A percentile compares a stretch with the other conserved stretches of the same genome.
Evolutionary conservation across 1,140 invertebrate genomes (phyloP).

Genomic region (Cecropterus lyciades): DNA sequence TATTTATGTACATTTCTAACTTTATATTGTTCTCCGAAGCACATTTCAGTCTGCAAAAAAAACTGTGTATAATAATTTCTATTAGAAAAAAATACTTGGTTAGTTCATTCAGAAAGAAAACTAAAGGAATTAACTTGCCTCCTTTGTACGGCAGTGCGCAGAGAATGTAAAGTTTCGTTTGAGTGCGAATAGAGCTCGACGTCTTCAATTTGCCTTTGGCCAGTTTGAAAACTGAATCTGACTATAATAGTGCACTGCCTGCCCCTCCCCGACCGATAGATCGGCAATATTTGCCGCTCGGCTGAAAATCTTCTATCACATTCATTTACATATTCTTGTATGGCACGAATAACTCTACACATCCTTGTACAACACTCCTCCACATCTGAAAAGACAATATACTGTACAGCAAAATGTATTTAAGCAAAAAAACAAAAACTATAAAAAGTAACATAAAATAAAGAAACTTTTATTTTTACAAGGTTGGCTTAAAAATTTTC

Average conservation of each 20-base stretch:
- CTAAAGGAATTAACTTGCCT: conserved; percentile 53
- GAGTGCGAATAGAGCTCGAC: conserved; percentile 96
- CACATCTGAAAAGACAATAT: conserved; percentile 65
- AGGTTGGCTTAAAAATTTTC: too few relatives aligned
- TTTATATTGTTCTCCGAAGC: conserved; percentile 90
- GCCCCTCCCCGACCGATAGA: conserved; percentile 95
- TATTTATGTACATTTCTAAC: conserved; percentile 94
- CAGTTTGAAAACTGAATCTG: conserved; percentile 92
- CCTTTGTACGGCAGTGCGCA: conserved; percentile 85
- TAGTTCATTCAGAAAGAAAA: conserved; percentile 4
- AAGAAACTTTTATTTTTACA: too few relatives aligned
- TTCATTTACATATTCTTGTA: conserved; percentile 97
- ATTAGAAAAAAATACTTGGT: conserved; percentile 20
- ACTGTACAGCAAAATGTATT: neutral
- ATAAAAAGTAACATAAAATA: too few relatives aligned
- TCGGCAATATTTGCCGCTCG: conserved; percentile 94
- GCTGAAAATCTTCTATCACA: conserved; percentile 96
- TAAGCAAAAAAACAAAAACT: too few relatives aligned
- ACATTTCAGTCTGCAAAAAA: conserved; percentile 86
- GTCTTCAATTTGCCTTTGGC: conserved; percentile 95
- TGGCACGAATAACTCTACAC: conserved; percentile 96
- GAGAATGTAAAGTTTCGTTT: conserved; percentile 95
- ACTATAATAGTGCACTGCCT: conserved; percentile 95
- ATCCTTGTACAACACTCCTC: conserved; percentile 87
- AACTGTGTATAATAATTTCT: conserved; percentile 24